Evolutionary conservation across 2,888 invertebrate genomes (phyloP), one percentile per base, ranked within the genome.

Genomic region (Hipparchia semele): DNA sequence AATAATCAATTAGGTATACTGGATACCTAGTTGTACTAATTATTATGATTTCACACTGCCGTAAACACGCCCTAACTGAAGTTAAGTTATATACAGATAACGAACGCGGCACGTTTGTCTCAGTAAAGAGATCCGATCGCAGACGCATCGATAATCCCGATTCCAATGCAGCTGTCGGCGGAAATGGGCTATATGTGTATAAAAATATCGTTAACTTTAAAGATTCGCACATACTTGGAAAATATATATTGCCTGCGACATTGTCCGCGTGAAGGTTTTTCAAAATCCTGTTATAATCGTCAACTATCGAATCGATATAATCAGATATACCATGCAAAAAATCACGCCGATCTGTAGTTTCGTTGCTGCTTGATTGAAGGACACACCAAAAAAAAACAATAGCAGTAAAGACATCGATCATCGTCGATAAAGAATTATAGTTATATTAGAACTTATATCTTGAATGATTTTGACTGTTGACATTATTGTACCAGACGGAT

Each of bases 81-180:
- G 86, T 87, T 85, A 84, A 85, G 85, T 89, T 86, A 87, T 85
- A 85, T 79, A 84, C 82, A 80, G 90, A 91, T 92, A 92, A 89
- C 83, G 83, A 82, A 84, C 80, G 90, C 91, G 91, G 92, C 90
- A 77, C 90, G 87, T 91, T 89, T 90, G 90, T 84, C 68, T 77
- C 76, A 76, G 78, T 79, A 81, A 80, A 81, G 81, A 85, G 89
- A 92, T 91, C 87, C 84, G 86, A 88, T 89, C 87, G 83, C 76
- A 77, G 78, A 82, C 81, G 82, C 84, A 83, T 84, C 83, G 84
- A 86, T 83, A 83, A 86, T 84, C 70, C 70, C 54, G 70, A 69
- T 69, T 79, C 81, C 82, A 84, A 83, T 80, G 85, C 86, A 83
- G 85, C 85, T 87, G 84, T 84, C 85, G 80, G 78, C 82, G 81